Conservation (phyloP, 2,797 vertebrate species). For the Enteromius unitaeniatus region DNA sequence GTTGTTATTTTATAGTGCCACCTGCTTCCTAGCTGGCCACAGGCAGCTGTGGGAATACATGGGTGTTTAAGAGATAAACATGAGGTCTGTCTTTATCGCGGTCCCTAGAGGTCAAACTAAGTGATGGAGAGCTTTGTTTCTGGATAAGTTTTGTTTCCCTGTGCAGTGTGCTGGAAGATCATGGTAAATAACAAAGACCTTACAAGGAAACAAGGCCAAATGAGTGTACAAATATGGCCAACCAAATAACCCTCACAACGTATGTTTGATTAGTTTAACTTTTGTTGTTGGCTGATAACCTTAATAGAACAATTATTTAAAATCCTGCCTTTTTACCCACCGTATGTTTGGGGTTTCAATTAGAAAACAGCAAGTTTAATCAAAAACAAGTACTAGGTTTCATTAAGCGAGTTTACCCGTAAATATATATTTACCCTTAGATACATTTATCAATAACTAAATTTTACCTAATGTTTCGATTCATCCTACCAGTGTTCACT, state of each 20-base stretch:
- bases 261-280: background rate
- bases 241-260: background rate
- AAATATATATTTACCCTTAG: background rate
- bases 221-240: background rate
- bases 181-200: background rate
- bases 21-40: slow-evolving; percentile 30
- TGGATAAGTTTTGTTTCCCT: background rate
- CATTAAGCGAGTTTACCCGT: background rate
- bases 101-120: background rate
- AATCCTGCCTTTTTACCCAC: background rate
- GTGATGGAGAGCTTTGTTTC: background rate
- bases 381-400: background rate
- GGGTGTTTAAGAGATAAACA: background rate
- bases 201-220: background rate
- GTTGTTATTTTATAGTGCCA: slow-evolving; percentile 28
- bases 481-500: background rate
- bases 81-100: background rate
- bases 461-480: background rate
- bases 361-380: background rate
- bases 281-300: background rate
- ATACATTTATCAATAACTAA: background rate
- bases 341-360: background rate
- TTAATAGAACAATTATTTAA: background rate
- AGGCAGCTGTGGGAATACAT: slow-evolving; percentile 2
- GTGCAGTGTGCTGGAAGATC: background rate